Evolutionary conservation across 2,797 vertebrate species (phyloP), one percentile per base, ranked within the genome.

Genomic region (Discoglossus pictus): DNA sequence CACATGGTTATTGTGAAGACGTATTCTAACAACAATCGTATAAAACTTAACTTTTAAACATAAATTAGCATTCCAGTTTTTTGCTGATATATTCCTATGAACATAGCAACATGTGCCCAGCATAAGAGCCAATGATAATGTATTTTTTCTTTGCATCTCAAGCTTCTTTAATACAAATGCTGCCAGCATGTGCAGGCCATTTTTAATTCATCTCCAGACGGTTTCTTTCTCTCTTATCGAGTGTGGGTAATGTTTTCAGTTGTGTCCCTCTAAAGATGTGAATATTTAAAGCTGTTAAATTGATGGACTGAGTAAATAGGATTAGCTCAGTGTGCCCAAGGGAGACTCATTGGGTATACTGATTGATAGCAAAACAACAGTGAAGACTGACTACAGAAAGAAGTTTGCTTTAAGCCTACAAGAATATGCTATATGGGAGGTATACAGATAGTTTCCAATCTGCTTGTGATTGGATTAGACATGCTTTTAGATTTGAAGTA

Each of bases 391-490:
- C 1, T 60, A 76, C 76, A 77, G 8, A 84, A 78, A 80, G 77
- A 77, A 80, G 34, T 71, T 79, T 68, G 76, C 43, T 84, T 79
- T 68, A 74, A 81, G 77, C 76, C 9, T 1, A 75, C 82, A 82
- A 86, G 79, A 85, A 84, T 87, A 83, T 76, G 75, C 87, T 74
- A 80, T 84, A 83, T 84, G 87, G 90, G 86, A 87, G 88, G 88
- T 85, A 88, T 77, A 82, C 74, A 75, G 84, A 82, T 82, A 87
- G 80, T 76, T 81, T 80, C 82, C 84, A 85, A 84, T 86, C 81
- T 84, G 77, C 76, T 48, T 1, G 74, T 86, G 86, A 90, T 90
- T 80, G 85, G 89, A 92, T 91, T 91, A 91, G 89, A 82, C 82
- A 90, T 84, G 91, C 86, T 89, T 84, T 84, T 79, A 80, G 81